phyloP scores from a whole-genome alignment of 1,140 invertebrate genomes.

The Chironomus striatipennis region DNA sequence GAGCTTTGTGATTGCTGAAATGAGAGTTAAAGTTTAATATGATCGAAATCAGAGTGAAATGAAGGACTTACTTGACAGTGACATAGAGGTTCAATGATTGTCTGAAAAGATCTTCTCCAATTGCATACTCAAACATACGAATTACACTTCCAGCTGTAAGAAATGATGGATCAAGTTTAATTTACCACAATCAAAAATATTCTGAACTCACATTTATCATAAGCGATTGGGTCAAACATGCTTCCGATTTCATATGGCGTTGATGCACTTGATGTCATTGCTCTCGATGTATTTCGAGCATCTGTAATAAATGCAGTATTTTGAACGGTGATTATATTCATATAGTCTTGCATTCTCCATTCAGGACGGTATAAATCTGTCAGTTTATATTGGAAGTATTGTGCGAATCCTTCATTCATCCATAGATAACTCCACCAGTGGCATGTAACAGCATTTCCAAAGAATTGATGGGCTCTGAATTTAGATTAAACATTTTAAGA shows the following conservation, averaged over 20 bases:
- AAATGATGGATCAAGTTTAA: neutral
- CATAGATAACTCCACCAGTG: slow-evolving; percentile 30
- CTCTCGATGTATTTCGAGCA: slow-evolving; percentile 53
- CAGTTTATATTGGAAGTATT: neutral
- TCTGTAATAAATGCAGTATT: slow-evolving; percentile 51
- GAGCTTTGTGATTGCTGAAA: neutral
- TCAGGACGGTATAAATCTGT: neutral
- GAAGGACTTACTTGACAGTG: slow-evolving; percentile 46
- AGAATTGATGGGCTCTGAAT: slow-evolving; percentile 52
- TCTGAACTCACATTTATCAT: slow-evolving; percentile 49
- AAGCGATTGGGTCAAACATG: slow-evolving; percentile 75
- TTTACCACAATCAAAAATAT: neutral
- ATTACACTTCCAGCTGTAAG: slow-evolving; percentile 56
- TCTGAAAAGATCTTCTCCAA: slow-evolving; percentile 71
- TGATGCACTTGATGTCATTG: slow-evolving; percentile 62
- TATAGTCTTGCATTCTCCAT: neutral
- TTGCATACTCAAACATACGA: slow-evolving; percentile 88
- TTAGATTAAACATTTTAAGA: no score
- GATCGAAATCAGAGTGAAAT: neutral
- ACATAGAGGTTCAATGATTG: slow-evolving; percentile 45
- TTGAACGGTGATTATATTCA: neutral
- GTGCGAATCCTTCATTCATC: slow-evolving; percentile 26
- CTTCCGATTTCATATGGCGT: slow-evolving; percentile 60
- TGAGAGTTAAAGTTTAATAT: neutral
- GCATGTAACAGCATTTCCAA: slow-evolving; percentile 56